phyloP scores from a whole-genome alignment of 2,888 invertebrate genomes.

The Exocentrus adspersus region DNA sequence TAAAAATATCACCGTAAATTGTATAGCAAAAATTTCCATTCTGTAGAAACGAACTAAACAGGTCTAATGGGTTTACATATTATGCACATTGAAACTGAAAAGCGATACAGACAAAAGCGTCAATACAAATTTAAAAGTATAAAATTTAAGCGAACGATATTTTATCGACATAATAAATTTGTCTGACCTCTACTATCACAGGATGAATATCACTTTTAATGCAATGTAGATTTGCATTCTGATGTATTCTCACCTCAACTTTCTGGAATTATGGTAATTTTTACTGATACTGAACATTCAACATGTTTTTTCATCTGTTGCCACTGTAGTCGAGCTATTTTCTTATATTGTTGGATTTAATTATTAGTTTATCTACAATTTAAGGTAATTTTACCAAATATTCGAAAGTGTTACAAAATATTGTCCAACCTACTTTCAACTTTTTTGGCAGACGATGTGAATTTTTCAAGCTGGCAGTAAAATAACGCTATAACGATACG shows the following conservation, averaged over 20 bases:
- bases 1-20: no score
- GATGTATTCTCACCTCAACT: slow-evolving; percentile 10
- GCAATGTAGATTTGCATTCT: slow-evolving; percentile 21
- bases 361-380: no score
- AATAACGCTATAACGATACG: slow-evolving; percentile 42
- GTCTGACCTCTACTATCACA: slow-evolving; percentile 33
- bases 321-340: no score
- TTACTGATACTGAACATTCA: no score
- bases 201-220: slow-evolving; percentile 36
- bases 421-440: slow-evolving; percentile 17
- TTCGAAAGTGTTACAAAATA: no score
- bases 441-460: slow-evolving; percentile 27
- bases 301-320: no score
- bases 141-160: slow-evolving; percentile 23
- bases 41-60: no score
- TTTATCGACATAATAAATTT: slow-evolving; percentile 30
- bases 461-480: slow-evolving; percentile 36
- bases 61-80: no score
- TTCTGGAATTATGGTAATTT: slow-evolving; percentile 11
- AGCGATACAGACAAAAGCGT: not conserved
- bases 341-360: no score
- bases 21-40: no score
- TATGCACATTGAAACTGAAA: not conserved
- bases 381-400: no score
- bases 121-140: slow-evolving; percentile 26